Evolutionary conservation across 1,140 invertebrate genomes (phyloP), one percentile per base, ranked within the genome.

Genomic region (Chlorops oryzae): DNA sequence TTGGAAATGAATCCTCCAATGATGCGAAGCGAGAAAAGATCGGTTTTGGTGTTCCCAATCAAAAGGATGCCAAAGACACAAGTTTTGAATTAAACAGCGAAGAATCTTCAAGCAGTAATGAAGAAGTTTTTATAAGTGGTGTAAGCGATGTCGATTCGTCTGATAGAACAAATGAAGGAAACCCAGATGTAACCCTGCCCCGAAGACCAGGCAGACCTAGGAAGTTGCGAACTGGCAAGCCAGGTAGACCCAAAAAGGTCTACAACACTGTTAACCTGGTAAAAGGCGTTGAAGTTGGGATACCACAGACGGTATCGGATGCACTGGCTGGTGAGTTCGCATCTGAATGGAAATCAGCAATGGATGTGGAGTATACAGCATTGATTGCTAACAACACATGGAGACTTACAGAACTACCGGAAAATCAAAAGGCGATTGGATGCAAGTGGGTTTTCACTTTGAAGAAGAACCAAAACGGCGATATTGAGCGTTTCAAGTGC

Each of bases 401-500:
- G 52, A 18, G 12, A 17, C 27, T 52, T n/a, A 40, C 49, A n/a
- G 34, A 45, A 15, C 24, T 51, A 20, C 50, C 49, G 5, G 32
- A 50, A 23, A 43, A 35, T 13, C 21, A 45, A 20, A 54, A 54
- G 23, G 17, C 43, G 18, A 39, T 59, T 10, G 39, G 38, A 17
- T 42, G 10, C 6, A 59, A 52, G 50, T 59, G 52, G 57, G 52
- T 52, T 2, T 57, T 41, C 37, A 55, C 50, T 46, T 50, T 54
- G n/a, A 72, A 70, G 52, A 9, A 22, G 21, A 40, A 61, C 17
- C n/a, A 34, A 9, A 27, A 54, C 21, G 59, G 56, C 23, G 48
- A 48, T 15, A 45, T 53, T 25, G 38, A 27, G 10, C 27, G 37
- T 39, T 67, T 58, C 47, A 77, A 75, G 56, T 65, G 73, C 17